Base-by-base conservation (phyloP, 2,888 invertebrate species). In the Litoditis marina region DNA sequence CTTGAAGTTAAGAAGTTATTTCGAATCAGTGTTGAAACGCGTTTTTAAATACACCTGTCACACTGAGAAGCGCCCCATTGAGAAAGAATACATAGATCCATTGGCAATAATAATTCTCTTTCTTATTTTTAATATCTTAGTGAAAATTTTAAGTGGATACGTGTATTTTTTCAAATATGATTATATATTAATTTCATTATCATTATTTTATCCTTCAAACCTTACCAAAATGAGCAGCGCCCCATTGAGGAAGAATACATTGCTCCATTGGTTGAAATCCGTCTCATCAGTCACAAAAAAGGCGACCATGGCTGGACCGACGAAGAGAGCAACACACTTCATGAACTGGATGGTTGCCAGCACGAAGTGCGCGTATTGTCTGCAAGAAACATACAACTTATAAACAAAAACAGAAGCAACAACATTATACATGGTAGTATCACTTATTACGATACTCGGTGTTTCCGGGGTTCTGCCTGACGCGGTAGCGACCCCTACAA, bases 241-340 rank as follows among this genome's bases (percentile, higher is more conserved):
- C 7, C 72, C 72, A 51, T 74, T 74, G 25, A 72, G 54, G 25
- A 71, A 55, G 57, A 70, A 72, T n/a, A 72, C 72, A 55, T 65
- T 58, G 42, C 63, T 63, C 72, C 72, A 73, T 59, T 69, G 63
- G 2, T 62, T 50, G 50, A 67, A 65, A 8, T 60, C 62, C 0
- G 60, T 62, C 51, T 76, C 76, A 49, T 78, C 67, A 5, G 61
- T 51, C 28, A 78, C 74, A 54, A 77, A 76, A 7, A 74, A 61
- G n/a, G 68, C 66, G 19, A 78, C 73, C 52, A 73, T 71, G 5
- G 66, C 63, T 4, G 79, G 79, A 42, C 75, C 78, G 19, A 73
- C 69, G 51, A 79, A 77, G 2, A 79, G 65, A 1, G 77, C 73
- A 34, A 79, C 66, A 55, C 78, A 78, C 58, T 79, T 79, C 66